Evolutionary conservation across 2,797 vertebrate species (phyloP).

Genomic region (Sebastiscus albofasciatus): DNA sequence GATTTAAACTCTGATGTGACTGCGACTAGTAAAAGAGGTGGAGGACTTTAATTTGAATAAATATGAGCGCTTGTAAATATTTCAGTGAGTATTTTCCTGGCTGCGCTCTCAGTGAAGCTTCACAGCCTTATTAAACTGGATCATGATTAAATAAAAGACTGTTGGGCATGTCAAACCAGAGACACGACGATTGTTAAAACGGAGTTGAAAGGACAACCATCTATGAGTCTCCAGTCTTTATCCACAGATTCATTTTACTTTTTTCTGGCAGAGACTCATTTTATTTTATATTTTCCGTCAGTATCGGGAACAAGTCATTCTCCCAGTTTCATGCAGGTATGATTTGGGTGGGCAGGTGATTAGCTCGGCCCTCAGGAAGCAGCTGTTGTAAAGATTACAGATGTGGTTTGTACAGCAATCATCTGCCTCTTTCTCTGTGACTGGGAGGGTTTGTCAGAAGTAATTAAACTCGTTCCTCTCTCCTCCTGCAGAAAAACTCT

Average conservation of each 20-base stretch:
- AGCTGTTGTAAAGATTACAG: too few relatives aligned
- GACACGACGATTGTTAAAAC: neutral
- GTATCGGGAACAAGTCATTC: neutral
- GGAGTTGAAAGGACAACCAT: neutral
- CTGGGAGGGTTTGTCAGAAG: too few relatives aligned
- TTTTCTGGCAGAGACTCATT: neutral
- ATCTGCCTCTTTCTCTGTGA: neutral
- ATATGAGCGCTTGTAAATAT: conserved; percentile 14
- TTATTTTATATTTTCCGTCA: neutral
- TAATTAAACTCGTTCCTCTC: neutral
- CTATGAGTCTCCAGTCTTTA: neutral
- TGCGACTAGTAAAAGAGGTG: neutral
- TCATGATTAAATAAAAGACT: neutral
- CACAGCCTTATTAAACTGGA: neutral
- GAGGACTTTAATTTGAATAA: conserved; percentile 2
- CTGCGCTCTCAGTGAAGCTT: neutral
- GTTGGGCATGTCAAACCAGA: neutral
- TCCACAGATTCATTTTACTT: neutral
- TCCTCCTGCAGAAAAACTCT: conserved; percentile 87
- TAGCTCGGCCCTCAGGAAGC: neutral
- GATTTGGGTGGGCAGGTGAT: too few relatives aligned
- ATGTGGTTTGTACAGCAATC: neutral
- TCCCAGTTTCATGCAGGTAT: too few relatives aligned
- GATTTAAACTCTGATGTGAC: conserved; percentile 17
- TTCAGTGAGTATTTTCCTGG: neutral